Base-by-base conservation (phyloP, 2,113 vertebrate genomes). In the Helogale parvula region DNA sequence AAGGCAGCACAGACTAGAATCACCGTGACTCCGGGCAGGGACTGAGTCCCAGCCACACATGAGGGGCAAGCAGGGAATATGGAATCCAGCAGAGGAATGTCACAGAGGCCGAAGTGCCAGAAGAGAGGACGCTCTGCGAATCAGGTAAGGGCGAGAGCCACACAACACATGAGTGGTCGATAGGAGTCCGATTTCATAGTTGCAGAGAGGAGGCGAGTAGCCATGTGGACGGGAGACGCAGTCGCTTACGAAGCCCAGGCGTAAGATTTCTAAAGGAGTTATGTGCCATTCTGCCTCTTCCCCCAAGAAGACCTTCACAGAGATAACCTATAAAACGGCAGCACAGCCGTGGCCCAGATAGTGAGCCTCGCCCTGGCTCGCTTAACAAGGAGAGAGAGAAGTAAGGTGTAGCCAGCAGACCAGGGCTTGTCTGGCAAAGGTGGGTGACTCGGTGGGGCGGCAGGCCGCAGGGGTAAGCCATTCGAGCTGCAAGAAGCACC, bases 121-220 rank as follows among this genome's bases (percentile, higher is more conserved):
- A 1, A 1, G 63, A 63, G 50, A 13, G 0, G 0, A 1, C 0
- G 0, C 0, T 33, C 35, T 8, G 1, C 5, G n/a, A 8, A 5
- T 15, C 12, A 27, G 3, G 29, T 25, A 7, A 50, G 50, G 13
- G 41, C 10, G 14, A 41, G 35, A 60, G 2, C 8, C 1, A 11
- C 5, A 17, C 38, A 41, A 21, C 14, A 79, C 5, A 7, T 0
- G 13, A 25, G 0, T 5, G 7, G 17, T 25, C 84, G 63, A 19
- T 11, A 1, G 0, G 0, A 33, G 16, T n/a, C 33, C 17, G 15
- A 23, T 15, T 3, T 31, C 33, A 8, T 86, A 76, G 38, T 14
- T 60, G 12, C 4, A 5, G 41, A 77, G 54, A 47, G 38, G 27
- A 54, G 25, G 45, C 0, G 0, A 74, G 35, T n/a, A 60, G 7